These are phyloP conservation scores for Taeniopygia guttata DNA, from an alignment of 2,797 vertebrate genomes.

Conservation along the genomic window DNA sequence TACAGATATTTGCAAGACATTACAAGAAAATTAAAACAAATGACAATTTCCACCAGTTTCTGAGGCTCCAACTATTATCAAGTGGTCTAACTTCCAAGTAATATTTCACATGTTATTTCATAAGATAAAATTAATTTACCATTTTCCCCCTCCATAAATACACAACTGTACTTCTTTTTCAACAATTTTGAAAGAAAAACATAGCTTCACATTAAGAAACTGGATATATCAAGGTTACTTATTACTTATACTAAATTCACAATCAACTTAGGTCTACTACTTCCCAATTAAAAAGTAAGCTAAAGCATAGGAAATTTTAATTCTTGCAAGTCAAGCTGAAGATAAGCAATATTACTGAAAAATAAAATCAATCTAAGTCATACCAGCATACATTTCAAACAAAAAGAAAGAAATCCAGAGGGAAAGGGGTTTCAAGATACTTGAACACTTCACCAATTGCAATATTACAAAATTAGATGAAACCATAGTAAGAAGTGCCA, in stretches of 20 bases:
- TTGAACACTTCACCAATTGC: background rate
- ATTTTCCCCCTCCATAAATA: background rate
- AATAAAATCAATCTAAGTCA: background rate
- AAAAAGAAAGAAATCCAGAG: background rate
- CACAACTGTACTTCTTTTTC: background rate
- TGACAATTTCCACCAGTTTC: background rate
- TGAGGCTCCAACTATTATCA: background rate
- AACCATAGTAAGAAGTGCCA: background rate
- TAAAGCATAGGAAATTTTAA: background rate
- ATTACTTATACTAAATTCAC: background rate
- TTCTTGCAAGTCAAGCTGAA: background rate
- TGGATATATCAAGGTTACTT: background rate
- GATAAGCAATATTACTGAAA: background rate
- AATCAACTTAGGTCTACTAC: background rate
- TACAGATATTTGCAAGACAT: background rate
- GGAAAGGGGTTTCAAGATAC: background rate
- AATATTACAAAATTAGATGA: conserved; percentile 26
- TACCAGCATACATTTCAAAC: background rate
- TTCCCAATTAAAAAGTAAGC: background rate
- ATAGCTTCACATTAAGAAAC: background rate
- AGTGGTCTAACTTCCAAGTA: background rate
- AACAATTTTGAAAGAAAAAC: background rate
- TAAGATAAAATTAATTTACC: background rate
- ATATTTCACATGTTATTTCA: background rate
- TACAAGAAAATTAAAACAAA: background rate